Base-by-base conservation (phyloP, 2,113 vertebrate genomes). In the Hippopotamus amphibius region DNA sequence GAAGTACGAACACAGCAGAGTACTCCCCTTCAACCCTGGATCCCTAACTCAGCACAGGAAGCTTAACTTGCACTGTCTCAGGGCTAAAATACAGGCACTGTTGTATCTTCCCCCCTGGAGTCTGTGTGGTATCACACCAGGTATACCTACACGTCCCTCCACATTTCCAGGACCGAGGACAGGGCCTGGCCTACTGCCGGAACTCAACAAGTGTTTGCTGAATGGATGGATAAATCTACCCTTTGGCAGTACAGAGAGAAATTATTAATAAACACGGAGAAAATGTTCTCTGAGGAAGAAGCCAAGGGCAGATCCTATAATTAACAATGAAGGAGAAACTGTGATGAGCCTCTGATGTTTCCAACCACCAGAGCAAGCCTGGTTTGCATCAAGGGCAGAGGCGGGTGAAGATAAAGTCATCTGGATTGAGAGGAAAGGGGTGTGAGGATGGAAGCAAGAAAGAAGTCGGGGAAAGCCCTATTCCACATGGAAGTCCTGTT, bases 261-360 rank as follows among this genome's bases (percentile, higher is more conserved):
- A 68, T 74, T 28, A 82, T 65, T 93, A 88, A 94, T 53, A 92
- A 95, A 90, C 30, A 89, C 28, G 91, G 69, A 77, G 71, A 83
- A 97, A 90, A 87, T 41, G 24, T 61, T 94, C n/a, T 71, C 24
- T 33, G 91, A 94, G 90, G 76, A 89, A 96, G 76, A 94, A 74
- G 88, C 24, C 79, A 91, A 81, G 66, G 82, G 57, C 28, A 95
- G 79, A 55, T 6, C 55, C 26, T 68, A 4, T 79, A 93, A 50
- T 57, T 46, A 90, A 90, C 30, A 84, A 69, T 12, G 48, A 77
- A 26, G 48, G 41, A 48, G 92, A 69, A 48, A 79, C 46, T 41
- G n/a, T 37, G 37, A 84, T 41, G 59, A 33, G 14, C 17, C 4
- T 26, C 24, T 10, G 16, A 14, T 48, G 19, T 50, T 79, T 86